Evolutionary conservation across 2,888 invertebrate species (phyloP), one percentile per base, ranked within the genome.

Genomic region (Megalurothrips usitatus): DNA sequence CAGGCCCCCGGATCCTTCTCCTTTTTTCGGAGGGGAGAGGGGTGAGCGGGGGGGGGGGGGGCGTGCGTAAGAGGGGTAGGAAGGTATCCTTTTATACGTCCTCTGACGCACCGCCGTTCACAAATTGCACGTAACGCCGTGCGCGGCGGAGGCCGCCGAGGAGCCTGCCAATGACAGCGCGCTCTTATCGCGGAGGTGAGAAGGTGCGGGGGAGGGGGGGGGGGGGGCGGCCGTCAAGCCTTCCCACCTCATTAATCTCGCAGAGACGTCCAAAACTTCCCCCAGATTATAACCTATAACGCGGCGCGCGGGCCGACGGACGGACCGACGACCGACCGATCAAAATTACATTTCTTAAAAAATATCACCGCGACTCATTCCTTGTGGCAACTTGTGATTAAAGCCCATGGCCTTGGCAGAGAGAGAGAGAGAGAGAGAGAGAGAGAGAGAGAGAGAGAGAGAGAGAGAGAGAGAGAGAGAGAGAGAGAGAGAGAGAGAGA

Each of bases 281-380:
- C 34, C 23, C 68, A 58, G 68, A 75, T 75, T 75, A 75, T 75
- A 75, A 75, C 68, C 68, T 75, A 75, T 75, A 75, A 75, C 23
- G n/a, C 11, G 9, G 23, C 68, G 68, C 26, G 68, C 4, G 68
- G 6, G 68, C 34, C 3, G 34, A 43, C 6, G 6, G 34, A 43
- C 34, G 34, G 34, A 43, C 34, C 3, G 34, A 6, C 6, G 34
- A 6, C 52, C 6, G 52, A 17, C 19, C 68, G 9, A 75, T 75
- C 68, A 75, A 75, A 75, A 75, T 75, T 75, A 23, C 23, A 75
- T 75, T 75, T 12, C 68, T 26, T 75, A 75, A 75, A 58, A 75
- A 75, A 75, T 75, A 75, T 75, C 68, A 75, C 68, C 68, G 68
- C 68, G 68, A 9, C 68, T 75, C 68, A 75, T 26, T 75, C 68